Evolutionary conservation across 35 echinoderm and acorn worm genomes (phyloP).

Genomic region (Holothuria glaberrima): DNA sequence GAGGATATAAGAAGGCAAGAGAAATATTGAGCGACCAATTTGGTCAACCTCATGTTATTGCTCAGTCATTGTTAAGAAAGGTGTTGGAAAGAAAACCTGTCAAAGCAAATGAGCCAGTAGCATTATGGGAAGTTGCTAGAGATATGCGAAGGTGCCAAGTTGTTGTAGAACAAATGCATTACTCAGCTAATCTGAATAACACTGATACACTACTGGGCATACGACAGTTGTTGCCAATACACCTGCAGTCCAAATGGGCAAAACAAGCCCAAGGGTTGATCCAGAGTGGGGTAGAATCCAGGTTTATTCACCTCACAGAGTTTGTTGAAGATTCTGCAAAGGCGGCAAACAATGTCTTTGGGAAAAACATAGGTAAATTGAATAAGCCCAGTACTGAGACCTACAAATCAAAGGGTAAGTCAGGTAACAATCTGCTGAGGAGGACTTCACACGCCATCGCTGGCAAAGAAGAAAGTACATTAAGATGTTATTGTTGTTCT

Average conservation of each 20-base stretch:
- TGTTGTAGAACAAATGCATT: neutral
- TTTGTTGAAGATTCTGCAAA: neutral
- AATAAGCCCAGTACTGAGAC: constrained; percentile 38
- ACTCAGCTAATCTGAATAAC: constrained; percentile 33
- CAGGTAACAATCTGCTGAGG: neutral
- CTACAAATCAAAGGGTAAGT: neutral
- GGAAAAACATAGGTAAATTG: constrained; percentile 12
- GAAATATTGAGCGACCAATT: constrained; percentile 37
- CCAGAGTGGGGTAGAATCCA: constrained; percentile 28
- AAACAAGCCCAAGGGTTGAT: constrained; percentile 22
- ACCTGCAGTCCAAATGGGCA: constrained; percentile 53
- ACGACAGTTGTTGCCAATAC: constrained; percentile 29
- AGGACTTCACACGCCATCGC: neutral
- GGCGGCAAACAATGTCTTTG: constrained; percentile 40
- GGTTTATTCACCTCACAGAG: constrained; percentile 13
- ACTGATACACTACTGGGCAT: constrained; percentile 53
- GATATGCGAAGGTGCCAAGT: constrained; percentile 40
- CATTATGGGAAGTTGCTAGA: constrained; percentile 54
- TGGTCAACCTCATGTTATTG: constrained; percentile 11
- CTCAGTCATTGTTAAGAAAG: constrained; percentile 6
- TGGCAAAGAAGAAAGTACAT: neutral
- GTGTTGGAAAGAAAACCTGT: constrained; percentile 22
- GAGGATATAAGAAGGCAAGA: constrained; percentile 29
- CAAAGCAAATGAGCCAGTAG: constrained; percentile 54
- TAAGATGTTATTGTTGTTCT: neutral